phyloP scores from a whole-genome alignment of 2,797 vertebrate species.

The Crax fasciolata region DNA sequence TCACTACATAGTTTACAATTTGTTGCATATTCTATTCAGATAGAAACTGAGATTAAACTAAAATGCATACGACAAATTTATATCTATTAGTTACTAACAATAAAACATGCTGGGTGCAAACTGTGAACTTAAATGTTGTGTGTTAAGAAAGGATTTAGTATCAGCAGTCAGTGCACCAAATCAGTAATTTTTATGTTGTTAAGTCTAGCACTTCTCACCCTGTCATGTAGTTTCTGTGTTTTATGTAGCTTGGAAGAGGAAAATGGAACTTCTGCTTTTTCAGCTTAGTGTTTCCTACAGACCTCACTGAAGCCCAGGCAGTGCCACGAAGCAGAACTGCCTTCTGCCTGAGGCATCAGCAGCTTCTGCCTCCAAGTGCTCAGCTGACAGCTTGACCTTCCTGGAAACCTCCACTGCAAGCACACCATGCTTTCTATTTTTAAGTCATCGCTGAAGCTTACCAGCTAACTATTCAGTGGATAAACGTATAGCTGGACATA shows the following conservation, averaged over 20 bases:
- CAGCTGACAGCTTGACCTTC: accelerated
- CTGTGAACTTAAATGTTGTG: neutral
- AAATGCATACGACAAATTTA: neutral
- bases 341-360: neutral
- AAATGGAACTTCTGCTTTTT: neutral
- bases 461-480: neutral
- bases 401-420: neutral
- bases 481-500: neutral
- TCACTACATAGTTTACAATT: neutral
- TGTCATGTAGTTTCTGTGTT: neutral
- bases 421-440: neutral
- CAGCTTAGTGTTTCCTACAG: neutral
- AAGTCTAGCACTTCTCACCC: neutral
- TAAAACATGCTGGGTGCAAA: neutral
- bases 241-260: neutral
- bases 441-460: neutral
- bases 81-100: neutral
- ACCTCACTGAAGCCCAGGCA: neutral
- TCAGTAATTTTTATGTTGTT: neutral
- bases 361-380: neutral
- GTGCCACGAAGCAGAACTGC: neutral
- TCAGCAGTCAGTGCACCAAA: neutral
- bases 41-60: neutral
- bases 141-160: neutral
- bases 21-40: neutral